A percentile compares a stretch with the other conserved stretches of the same genome.
Conservation (phyloP, 2,113 vertebrate species). For the Meles meles region DNA sequence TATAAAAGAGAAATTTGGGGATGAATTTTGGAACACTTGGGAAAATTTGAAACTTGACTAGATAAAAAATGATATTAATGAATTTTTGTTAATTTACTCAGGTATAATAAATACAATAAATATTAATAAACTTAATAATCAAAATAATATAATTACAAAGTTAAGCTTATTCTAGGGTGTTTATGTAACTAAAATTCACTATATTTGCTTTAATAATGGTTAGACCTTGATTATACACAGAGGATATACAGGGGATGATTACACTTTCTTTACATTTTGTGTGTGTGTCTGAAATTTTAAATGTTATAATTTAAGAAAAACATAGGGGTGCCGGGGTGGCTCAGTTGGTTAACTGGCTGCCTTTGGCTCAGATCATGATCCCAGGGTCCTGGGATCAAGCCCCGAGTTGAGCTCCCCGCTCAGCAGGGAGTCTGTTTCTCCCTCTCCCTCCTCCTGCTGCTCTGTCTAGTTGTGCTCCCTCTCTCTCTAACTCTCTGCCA, state of each 20-base stretch:
- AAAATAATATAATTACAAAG: neutral
- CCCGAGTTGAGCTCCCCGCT: too few relatives aligned
- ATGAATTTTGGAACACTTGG: neutral
- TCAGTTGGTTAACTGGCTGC: too few relatives aligned
- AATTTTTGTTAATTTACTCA: neutral
- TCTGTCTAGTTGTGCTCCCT: too few relatives aligned
- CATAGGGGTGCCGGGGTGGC: too few relatives aligned
- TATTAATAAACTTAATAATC: neutral
- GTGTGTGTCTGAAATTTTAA: neutral
- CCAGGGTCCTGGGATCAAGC: too few relatives aligned
- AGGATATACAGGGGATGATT: neutral
- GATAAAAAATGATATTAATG: neutral
- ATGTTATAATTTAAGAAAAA: neutral
- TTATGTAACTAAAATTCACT: neutral
- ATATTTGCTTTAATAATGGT: neutral
- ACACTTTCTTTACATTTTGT: neutral
- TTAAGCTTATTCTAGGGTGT: neutral
- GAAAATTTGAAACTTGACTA: neutral
- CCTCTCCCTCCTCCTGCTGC: too few relatives aligned
- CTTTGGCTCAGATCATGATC: too few relatives aligned
- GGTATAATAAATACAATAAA: neutral
- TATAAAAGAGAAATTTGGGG: neutral
- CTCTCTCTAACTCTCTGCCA: too few relatives aligned
- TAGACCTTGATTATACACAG: neutral
- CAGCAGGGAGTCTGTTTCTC: too few relatives aligned